Percentiles rank a stretch among this genome's conserved stretches.
Conservation (phyloP, 2,797 vertebrate genomes). For the Eospalax fontanierii region DNA sequence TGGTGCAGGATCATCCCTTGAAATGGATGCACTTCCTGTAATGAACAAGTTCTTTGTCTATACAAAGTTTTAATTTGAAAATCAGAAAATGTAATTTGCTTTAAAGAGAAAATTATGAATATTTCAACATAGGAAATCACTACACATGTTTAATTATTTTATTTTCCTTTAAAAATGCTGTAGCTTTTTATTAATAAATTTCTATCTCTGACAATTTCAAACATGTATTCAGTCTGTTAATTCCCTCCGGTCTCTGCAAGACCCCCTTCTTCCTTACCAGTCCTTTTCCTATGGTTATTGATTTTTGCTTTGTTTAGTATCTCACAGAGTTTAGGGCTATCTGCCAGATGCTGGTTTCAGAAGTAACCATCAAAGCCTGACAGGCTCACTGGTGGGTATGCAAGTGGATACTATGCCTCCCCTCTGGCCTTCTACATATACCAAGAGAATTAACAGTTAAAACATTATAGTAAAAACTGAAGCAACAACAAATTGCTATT, state of each 20-base stretch:
- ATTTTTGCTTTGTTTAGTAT: neutral
- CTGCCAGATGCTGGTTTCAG: neutral
- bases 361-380: neutral
- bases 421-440: slow-evolving; percentile 10
- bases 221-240: neutral
- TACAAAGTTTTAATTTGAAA: slow-evolving; percentile 32
- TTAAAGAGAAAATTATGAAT: slow-evolving; percentile 39
- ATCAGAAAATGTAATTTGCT: slow-evolving; percentile 9
- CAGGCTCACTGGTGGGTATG: neutral
- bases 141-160: slow-evolving; percentile 31
- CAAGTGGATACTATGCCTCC: fast-evolving
- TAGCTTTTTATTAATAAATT: neutral
- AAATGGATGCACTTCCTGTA: neutral
- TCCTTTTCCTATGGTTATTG: too few species aligned
- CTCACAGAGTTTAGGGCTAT: neutral
- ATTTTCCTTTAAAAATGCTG: neutral
- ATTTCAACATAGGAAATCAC: neutral
- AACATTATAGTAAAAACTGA: neutral
- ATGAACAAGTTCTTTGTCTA: neutral
- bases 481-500: neutral
- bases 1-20: neutral
- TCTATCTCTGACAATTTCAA: neutral
- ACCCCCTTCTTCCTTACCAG: neutral
- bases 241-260: neutral
- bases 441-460: neutral